Conservation (phyloP, 1,140 invertebrate species). For the Atta colombica region DNA sequence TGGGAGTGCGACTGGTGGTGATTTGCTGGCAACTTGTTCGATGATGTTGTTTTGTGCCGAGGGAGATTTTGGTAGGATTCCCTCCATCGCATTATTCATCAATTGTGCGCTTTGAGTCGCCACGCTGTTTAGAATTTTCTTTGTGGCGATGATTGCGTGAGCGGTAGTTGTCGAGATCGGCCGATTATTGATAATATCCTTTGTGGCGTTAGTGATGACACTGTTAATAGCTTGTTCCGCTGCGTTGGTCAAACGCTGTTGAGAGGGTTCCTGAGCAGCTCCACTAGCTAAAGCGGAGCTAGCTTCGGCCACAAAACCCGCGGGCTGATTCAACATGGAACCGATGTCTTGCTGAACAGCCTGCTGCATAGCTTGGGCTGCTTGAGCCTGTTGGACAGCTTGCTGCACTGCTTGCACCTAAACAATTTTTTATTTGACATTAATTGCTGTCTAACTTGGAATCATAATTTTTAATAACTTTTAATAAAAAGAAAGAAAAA, state of each 20-base stretch:
- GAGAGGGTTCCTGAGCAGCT: conserved; percentile 83
- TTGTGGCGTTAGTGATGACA: conserved; percentile 84
- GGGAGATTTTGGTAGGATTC: conserved; percentile 84
- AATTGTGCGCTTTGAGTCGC: conserved; percentile 85
- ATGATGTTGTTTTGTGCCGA: conserved; percentile 80
- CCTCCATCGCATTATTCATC: conserved; percentile 85
- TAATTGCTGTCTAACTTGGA: background rate
- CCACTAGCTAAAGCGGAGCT: conserved; percentile 84
- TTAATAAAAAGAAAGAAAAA: too few species aligned
- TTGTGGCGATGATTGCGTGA: conserved; percentile 85
- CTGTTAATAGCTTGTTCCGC: conserved; percentile 85
- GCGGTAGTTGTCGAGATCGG: conserved; percentile 84
- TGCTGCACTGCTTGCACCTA: conserved; percentile 88
- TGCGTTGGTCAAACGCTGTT: conserved; percentile 83
- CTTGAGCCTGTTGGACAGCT: conserved; percentile 87
- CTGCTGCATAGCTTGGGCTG: conserved; percentile 85
- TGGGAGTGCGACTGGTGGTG: conserved; percentile 76
- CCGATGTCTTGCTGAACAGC: conserved; percentile 85
- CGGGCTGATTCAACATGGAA: conserved; percentile 83
- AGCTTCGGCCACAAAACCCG: conserved; percentile 84
- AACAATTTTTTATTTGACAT: conserved; percentile 6
- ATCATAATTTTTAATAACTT: conserved; percentile 11
- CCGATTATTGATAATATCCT: conserved; percentile 85
- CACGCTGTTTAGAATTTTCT: conserved; percentile 85
- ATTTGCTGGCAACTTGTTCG: conserved; percentile 84